Base-by-base conservation (phyloP, 2,888 invertebrate genomes). In the Priapulus caudatus region DNA sequence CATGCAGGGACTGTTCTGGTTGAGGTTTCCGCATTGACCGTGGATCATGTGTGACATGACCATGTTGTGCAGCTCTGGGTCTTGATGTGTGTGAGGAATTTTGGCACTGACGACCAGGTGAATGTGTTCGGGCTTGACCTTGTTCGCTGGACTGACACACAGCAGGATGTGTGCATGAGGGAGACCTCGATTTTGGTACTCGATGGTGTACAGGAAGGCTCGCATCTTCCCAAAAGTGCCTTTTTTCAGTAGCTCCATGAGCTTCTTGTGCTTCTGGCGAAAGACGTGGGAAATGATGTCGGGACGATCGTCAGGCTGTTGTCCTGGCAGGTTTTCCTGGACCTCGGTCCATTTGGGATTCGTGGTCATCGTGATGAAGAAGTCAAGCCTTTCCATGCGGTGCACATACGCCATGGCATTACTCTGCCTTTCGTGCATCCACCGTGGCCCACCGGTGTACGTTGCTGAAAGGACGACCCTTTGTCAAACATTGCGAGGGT, bases 1-100 rank as follows among this genome's bases (percentile, higher is more conserved):
- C 70, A 71, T 72, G 60, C 72, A 73, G 1, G 67, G 65, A 21
- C 67, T 33, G 3, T 49, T 43, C 20, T 53, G 52, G 48, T 65
- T 64, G 3, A 52, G 20, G 2, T 16, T 20, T 3, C 63, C 65
- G 47, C 64, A 65, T 4, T 59, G 60, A 1, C 61, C 54, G 54
- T 64, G 65, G 2, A 65, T 51, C 62, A 61, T 65, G 5, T 50
- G 23, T 1, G 33, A 56, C 2, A 47, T 19, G 3, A 65, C 56
- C 4, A 59, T 47, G 3, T 54, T 53, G 46, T 47, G 52, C 2
- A 63, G 55, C 1, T 47, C 45, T 2, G 60, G 59, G 44, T 64
- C 54, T 2, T 3, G 21, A 2, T 45, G 23, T 5, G 43, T 21
- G 44, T 61, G 54, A 1, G 64, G 62, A 21, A 66, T 23, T 54